Percentiles rank a stretch among this genome's conserved stretches.
Conservation (phyloP, 1,140 invertebrate species). For the Zaprionus lachaisei region DNA sequence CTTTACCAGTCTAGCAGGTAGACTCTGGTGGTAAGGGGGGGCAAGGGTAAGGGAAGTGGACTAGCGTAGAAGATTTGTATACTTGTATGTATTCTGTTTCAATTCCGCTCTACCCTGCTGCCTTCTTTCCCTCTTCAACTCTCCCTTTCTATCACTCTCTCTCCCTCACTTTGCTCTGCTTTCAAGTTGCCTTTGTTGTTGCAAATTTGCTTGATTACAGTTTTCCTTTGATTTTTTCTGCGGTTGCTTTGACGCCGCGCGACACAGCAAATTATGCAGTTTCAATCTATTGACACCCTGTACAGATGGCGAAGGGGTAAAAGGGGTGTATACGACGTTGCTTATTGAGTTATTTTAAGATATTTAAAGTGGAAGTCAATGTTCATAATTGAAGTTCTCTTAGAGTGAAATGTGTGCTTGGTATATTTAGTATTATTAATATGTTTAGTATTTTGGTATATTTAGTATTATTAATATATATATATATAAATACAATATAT, state of each 20-base stretch:
- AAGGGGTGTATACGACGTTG: background rate
- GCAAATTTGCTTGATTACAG: constrained; percentile 18
- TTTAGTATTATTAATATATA: too few species aligned
- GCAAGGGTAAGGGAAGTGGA: background rate
- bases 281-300: constrained; percentile 30
- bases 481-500: too few species aligned
- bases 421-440: too few species aligned
- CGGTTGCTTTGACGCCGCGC: constrained; percentile 16
- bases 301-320: too few species aligned
- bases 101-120: background rate
- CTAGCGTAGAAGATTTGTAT: constrained; percentile 1
- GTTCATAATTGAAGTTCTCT: too few species aligned
- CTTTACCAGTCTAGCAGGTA: background rate
- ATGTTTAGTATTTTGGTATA: too few species aligned
- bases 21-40: background rate
- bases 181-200: constrained; percentile 21
- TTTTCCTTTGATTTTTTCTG: constrained; percentile 32
- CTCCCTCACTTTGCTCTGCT: background rate
- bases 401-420: too few species aligned
- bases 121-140: background rate
- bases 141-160: background rate
- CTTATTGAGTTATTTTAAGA: too few species aligned
- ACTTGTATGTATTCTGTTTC: constrained; percentile 2
- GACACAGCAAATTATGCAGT: constrained; percentile 24
- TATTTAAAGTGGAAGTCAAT: too few species aligned